Base-by-base conservation (phyloP, 1,140 invertebrate species). In the Pseudomyrmex gracilis region DNA sequence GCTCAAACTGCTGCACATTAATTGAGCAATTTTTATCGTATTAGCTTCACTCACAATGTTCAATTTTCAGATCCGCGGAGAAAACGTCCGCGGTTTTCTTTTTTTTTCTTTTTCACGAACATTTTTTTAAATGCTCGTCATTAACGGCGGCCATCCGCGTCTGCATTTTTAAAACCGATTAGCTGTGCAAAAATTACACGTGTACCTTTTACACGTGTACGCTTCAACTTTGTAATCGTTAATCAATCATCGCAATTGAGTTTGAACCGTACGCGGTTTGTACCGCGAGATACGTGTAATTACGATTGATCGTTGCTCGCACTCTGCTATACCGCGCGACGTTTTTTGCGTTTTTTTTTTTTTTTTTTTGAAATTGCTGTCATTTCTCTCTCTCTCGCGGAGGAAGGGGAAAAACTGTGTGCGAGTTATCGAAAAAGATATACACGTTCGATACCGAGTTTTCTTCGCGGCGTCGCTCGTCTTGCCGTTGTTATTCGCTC, bases 281-380 rank as follows among this genome's bases (percentile, higher is more conserved):
- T 77, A 47, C 15, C 15, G 20, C 20, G 9, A 55, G 49, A 45
- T 68, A 15, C 15, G n/a, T 15, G 34, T 78, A 78, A 78, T 78
- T 68, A 49, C 74, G 7, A 55, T 77, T 67, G 63, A 77, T 57
- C 49, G 34, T 68, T 78, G 20, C 51, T 24, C 20, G 20, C 17
- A 20, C 17, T 4, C 24, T 49, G 24, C 2, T 4, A 20, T 45
- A 8, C 13, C 20, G 5, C 9, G 24, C 24, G 24, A 24, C 24
- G 2, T 1, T 24, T 24, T 24, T 24, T 24, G 1, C 24, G 24
- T 24, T 24, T 24, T 24, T 24, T 24, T 24, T 24, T 24, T 24
- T 24, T 24, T 24, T 24, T 24, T 24, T 24, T 34, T 34, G n/a
- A 57, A 78, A 70, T 68, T 68, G 15, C 20, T 66, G 45, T 73